Evolutionary conservation across 2,113 vertebrate species (phyloP), one percentile per base, ranked within the genome.

Genomic region (Microcebus jonahi): DNA sequence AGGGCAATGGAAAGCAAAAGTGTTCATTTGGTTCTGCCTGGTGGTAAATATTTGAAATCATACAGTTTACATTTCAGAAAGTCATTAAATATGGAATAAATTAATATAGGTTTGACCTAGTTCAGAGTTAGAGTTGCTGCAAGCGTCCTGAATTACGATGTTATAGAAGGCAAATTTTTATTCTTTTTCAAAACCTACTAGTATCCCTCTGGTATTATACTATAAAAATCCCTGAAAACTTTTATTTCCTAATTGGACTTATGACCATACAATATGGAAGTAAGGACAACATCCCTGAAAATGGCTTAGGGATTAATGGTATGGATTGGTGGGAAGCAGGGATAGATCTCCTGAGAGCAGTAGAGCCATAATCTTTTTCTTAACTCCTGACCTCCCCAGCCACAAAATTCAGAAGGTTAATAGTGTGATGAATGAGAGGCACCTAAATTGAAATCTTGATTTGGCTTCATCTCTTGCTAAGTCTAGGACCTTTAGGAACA

Each of bases 11-110:
- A 96, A 93, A 96, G 36, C 6, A 55, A 91, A 95, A 91, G 42
- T 21, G 31, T 59, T 92, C 23, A 85, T 59, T 97, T 95, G 9
- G 61, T 94, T 88, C 80, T 90, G 57, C 15, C 7, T 82, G 61
- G 67, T 91, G 50, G 48, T 88, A 95, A 90, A 59, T 90, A 86
- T 48, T 92, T 82, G 61, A 93, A 83, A 92, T 67, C 53, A 68
- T 42, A 14, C 4, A 88, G 71, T 20, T 61, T 45, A 12, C 21
- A 88, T 61, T 91, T 92, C n/a, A 39, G 71, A 70, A 94, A 93
- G 21, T 12, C 55, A 84, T 67, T 80, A 48, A 65, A 39, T 71
- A 36, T 70, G n/a, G 42, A 92, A 29, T 80, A 89, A n/a, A 68
- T 8, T 42, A n/a, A 21, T 86, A 42, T 7, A 45, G n/a, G 6